Base-by-base conservation (phyloP, 2,797 vertebrate species). In the Emydoidea blandingii region DNA sequence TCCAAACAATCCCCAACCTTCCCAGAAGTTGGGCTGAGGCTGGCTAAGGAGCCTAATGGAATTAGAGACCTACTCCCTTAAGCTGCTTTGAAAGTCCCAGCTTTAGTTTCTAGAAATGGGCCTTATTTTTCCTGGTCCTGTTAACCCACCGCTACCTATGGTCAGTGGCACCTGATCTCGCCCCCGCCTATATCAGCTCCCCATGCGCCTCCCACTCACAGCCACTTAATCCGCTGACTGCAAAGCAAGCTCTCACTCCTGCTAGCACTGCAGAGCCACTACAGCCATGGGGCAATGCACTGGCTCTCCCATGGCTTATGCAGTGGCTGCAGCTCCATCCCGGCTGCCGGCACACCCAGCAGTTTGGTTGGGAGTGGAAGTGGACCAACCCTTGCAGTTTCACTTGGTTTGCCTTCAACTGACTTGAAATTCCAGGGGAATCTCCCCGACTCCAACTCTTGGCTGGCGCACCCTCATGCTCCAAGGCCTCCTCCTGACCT, bases 341-440 rank as follows among this genome's bases (percentile, higher is more conserved):
- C 56, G 12, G 85, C 72, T 88, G 79, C 79, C 27, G 18, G 41
- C 87, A 86, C 82, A 88, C 65, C 80, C 81, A 29, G 78, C 82
- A 47, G 1, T 53, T 80, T 95, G 37, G 62, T 31, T 5, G 49
- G 27, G 25, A 47, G 72, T 96, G 31, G 49, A 88, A 87, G 62
- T 82, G 56, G 94, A 88, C 81, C 79, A 78, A 50, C 41, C 6
- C 1, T 87, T 94, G 50, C 65, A 50, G 74, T 34, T 94, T 53
- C 68, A 93, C 37, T 91, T 90, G 79, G 83, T 2, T 90, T 83
- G 82, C 79, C 59, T 90, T 37, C 52, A 93, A 93, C 91, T 50
- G 25, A 89, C 4, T 5, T 76, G 12, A 72, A 50, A 18, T 23
- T 85, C 95, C 83, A 93, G 80, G 84, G 90, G 89, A 49, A 82